phyloP scores from a whole-genome alignment of 2,113 vertebrate species.

The Zingel zingel region DNA sequence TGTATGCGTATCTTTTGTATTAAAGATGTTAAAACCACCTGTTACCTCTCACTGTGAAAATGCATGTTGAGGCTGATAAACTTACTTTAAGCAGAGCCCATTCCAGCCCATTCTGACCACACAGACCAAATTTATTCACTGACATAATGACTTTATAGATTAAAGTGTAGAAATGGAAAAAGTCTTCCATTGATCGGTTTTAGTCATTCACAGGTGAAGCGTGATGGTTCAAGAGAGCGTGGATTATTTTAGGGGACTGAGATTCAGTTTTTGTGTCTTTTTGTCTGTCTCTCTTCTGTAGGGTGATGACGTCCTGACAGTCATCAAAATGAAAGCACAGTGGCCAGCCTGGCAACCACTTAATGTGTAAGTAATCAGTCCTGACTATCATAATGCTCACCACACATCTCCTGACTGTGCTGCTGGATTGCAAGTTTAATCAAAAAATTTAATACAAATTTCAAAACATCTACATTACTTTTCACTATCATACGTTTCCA shows the following conservation, averaged over 20 bases:
- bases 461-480: background rate
- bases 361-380: conserved; percentile 92
- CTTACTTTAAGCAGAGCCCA: background rate
- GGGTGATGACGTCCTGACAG: conserved; percentile 97
- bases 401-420: conserved; percentile 2
- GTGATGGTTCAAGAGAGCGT: background rate
- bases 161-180: background rate
- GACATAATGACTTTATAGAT: conserved; percentile 12
- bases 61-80: background rate
- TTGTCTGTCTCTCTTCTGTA: conserved; percentile 71
- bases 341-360: conserved; percentile 99
- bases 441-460: background rate
- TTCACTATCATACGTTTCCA: background rate
- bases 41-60: background rate
- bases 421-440: background rate
- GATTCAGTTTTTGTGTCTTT: conserved; percentile 28
- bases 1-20: background rate
- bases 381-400: background rate
- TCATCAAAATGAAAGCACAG: conserved; percentile 99
- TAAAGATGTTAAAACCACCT: background rate
- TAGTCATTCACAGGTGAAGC: conserved; percentile 15
- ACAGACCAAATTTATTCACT: background rate
- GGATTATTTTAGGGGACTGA: background rate
- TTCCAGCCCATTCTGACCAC: background rate
- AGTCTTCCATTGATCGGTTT: conserved; percentile 13